Evolutionary conservation across 2,797 vertebrate species (phyloP).

Genomic region (Oreochromis mossambicus): DNA sequence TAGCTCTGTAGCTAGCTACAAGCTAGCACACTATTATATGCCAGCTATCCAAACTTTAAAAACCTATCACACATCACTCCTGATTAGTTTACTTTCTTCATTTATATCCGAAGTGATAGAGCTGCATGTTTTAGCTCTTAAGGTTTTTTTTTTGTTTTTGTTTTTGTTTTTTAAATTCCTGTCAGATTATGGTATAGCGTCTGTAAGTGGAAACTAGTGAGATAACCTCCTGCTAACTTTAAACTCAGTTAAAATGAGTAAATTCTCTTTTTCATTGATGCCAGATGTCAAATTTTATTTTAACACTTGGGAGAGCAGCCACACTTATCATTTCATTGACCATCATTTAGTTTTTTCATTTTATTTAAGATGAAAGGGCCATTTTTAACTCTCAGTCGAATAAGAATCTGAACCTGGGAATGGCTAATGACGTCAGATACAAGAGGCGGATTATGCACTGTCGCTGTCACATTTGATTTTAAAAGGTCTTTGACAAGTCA

Average conservation of each 20-base stretch:
- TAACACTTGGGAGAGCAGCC: not conserved
- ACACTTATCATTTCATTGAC: not conserved
- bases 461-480: not conserved
- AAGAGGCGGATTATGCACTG: not conserved
- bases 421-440: not conserved
- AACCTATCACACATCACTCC: not conserved
- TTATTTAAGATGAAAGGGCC: not conserved
- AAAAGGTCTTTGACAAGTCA: not conserved
- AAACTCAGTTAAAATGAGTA: not conserved
- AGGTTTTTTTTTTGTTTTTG: not conserved
- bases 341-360: not conserved
- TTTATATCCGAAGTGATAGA: not conserved
- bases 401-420: not conserved
- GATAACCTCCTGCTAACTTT: not conserved
- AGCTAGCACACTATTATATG: not conserved
- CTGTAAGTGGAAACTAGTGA: not conserved
- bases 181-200: not conserved
- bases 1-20: not conserved
- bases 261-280: not conserved
- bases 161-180: not conserved
- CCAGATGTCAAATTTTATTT: not conserved
- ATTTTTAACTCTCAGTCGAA: not conserved
- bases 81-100: not conserved
- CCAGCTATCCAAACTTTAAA: not conserved
- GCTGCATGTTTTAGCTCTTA: fast-evolving